phyloP scores from a whole-genome alignment of 2,888 invertebrate genomes.

The Drosophila birchii region DNA sequence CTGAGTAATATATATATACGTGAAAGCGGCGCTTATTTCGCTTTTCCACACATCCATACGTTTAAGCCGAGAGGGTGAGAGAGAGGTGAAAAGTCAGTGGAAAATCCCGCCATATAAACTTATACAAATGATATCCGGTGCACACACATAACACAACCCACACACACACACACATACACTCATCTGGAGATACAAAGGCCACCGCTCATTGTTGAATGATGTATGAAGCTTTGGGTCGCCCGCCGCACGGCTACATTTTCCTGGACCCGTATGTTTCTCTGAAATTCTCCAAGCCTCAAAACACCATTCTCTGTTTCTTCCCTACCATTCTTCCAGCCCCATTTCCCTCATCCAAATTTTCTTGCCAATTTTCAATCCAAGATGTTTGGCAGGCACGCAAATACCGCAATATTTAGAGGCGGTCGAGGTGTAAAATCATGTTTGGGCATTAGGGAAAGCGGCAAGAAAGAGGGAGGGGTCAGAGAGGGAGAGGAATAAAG shows the following conservation, averaged over 20 bases:
- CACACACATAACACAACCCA: constrained; percentile 11
- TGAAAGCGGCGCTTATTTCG: constrained; percentile 66
- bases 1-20: neutral
- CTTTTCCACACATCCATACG: constrained; percentile 53
- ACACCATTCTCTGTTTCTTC: neutral
- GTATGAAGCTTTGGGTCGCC: constrained; percentile 58
- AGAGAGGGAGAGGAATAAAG: neutral
- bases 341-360: neutral
- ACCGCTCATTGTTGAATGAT: constrained; percentile 69
- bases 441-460: constrained; percentile 39
- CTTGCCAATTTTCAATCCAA: constrained; percentile 9
- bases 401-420: constrained; percentile 54
- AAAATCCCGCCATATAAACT: constrained; percentile 65
- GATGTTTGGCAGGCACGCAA: constrained; percentile 43
- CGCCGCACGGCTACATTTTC: constrained; percentile 45
- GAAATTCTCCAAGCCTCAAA: neutral
- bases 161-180: neutral
- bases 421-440: constrained; percentile 72
- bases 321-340: neutral
- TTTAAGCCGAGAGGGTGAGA: neutral
- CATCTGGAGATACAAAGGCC: neutral
- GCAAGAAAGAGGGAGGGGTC: neutral
- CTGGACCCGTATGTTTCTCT: constrained; percentile 20
- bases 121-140: constrained; percentile 75
- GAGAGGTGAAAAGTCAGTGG: constrained; percentile 37